Evolutionary conservation across 2,113 vertebrate genomes (phyloP).

Genomic region (Vicugna pacos): DNA sequence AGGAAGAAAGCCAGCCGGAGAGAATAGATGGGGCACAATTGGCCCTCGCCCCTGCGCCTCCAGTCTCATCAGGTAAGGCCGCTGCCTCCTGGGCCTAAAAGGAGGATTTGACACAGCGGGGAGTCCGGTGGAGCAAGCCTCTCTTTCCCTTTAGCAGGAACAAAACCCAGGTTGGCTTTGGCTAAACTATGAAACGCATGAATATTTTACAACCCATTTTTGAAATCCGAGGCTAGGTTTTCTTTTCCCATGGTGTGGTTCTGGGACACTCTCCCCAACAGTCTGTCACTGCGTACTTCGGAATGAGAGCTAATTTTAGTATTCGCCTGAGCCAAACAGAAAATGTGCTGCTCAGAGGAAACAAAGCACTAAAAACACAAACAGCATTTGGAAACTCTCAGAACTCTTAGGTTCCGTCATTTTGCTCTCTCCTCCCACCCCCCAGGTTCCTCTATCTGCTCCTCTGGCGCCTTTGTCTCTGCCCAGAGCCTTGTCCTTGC

Average conservation of each 20-base stretch:
- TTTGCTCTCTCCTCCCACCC: background rate
- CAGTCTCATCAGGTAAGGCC: background rate
- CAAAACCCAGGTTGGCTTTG: background rate
- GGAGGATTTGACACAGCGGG: background rate
- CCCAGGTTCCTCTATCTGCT: background rate
- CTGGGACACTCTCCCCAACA: constrained; percentile 42
- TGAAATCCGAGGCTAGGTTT: constrained; percentile 26
- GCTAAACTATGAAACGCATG: background rate
- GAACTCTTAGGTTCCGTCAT: fast-evolving
- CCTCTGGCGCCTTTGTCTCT: background rate
- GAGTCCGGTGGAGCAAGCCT: background rate
- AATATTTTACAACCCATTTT: constrained; percentile 15
- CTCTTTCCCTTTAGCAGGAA: background rate
- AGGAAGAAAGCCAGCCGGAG: background rate
- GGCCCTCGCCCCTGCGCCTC: background rate
- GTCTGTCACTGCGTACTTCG: constrained; percentile 29
- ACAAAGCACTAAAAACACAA: constrained; percentile 19
- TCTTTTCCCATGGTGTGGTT: background rate
- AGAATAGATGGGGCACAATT: background rate
- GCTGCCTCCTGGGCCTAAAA: background rate
- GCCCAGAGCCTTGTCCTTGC: background rate
- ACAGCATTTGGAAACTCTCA: constrained; percentile 11
- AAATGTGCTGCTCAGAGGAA: constrained; percentile 40
- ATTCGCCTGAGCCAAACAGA: constrained; percentile 47
- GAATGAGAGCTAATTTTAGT: constrained; percentile 53